Evolutionary conservation across 2,113 vertebrate genomes (phyloP), one percentile per base, ranked within the genome.

Genomic region (Pterocles gutturalis): DNA sequence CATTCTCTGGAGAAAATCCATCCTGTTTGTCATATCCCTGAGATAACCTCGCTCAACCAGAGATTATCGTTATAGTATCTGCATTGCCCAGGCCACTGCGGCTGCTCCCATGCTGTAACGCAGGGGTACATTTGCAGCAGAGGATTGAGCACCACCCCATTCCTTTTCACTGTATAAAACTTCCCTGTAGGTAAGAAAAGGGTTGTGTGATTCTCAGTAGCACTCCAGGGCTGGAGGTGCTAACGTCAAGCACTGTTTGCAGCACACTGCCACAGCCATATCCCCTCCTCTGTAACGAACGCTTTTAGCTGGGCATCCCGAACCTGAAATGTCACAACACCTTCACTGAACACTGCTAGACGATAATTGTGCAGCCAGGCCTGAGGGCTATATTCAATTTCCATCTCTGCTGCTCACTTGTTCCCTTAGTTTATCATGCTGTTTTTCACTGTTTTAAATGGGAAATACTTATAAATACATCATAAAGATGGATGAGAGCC

Each of bases 11-110:
- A 86, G 65, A 75, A 71, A 69, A 77, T 55, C 20, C 25, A 34
- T 20, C 28, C 26, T 75, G 16, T 53, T 41, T 62, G 49, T 26
- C 33, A 33, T 22, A 79, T 10, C 36, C 36, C 51, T 14, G 28
- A 57, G 45, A 45, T 11, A 58, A 49, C 55, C 38, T 66, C 34
- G 13, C 20, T 61, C 21, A 69, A 43, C 3, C 62, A 41, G 64
- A 54, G 34, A 34, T 33, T 6, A 22, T 5, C 0, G 4, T 29
- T 72, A 12, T 0, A 15, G 28, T 4, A 9, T 5, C 54, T 0
- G 0, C 36, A 4, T 5, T 19, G 54, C 24, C 43, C 62, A 46
- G 77, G 53, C n/a, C 53, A 17, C 49, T 3, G 24, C 2, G 1
- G 53, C 64, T 49, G 49, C 43, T 77, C 31, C 34, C 0, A 0